Evolutionary conservation across 2,888 invertebrate genomes (phyloP).

Genomic region (Nemapogon koenigi): DNA sequence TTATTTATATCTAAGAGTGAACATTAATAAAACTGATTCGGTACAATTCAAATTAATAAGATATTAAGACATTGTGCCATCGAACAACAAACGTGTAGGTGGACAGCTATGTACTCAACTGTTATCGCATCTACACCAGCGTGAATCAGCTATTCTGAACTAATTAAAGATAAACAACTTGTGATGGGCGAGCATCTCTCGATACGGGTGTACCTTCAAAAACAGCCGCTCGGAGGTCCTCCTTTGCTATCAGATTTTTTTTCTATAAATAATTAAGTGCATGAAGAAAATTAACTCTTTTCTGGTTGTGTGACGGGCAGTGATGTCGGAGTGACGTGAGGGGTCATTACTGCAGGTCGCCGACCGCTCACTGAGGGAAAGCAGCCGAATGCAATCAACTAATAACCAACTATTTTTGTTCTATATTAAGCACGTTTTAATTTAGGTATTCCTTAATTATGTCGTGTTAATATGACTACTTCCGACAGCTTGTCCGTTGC

Average conservation of each 20-base stretch:
- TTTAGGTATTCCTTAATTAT: too few species aligned
- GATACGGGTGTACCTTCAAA: slow-evolving; percentile 6
- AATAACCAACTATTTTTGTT: too few species aligned
- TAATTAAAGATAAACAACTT: slow-evolving; percentile 51
- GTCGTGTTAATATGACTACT: too few species aligned
- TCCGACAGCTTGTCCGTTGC: too few species aligned
- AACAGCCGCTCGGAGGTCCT: slow-evolving; percentile 18
- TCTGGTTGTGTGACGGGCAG: slow-evolving; percentile 30
- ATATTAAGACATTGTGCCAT: background rate
- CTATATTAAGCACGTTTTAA: too few species aligned
- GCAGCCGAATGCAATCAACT: too few species aligned
- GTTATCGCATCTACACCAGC: slow-evolving; percentile 28
- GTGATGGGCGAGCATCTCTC: slow-evolving; percentile 26
- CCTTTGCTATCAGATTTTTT: slow-evolving; percentile 14
- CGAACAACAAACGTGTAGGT: slow-evolving; percentile 12
- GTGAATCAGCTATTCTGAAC: slow-evolving; percentile 44
- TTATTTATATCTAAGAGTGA: too few species aligned
- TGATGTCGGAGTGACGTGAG: slow-evolving; percentile 46
- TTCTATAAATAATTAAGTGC: slow-evolving; percentile 41
- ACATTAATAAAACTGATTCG: too few species aligned
- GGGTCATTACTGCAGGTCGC: slow-evolving; percentile 33
- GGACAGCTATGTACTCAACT: slow-evolving; percentile 15
- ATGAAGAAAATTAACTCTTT: slow-evolving; percentile 51
- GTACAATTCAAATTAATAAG: too few species aligned
- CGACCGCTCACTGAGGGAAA: too few species aligned